These are phyloP conservation scores for Pristis pectinata DNA, from an alignment of 2,797 vertebrate species.

Conservation along the genomic window DNA sequence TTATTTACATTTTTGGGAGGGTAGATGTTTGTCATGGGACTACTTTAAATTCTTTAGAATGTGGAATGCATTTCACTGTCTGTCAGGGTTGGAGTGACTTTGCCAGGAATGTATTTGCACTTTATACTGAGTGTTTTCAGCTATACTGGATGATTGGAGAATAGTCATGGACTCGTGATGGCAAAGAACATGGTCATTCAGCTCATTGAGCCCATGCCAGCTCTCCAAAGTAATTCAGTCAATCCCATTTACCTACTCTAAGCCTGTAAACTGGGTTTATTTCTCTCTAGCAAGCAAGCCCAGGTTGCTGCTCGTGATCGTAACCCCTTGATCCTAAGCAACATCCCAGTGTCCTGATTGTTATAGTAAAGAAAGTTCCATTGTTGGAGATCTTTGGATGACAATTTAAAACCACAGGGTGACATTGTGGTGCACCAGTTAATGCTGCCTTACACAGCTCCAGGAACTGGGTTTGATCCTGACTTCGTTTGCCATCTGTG, in stretches of 20 bases:
- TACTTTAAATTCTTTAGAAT: slow-evolving; percentile 38
- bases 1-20: not conserved
- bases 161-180: not conserved
- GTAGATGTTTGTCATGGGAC: not conserved
- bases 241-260: no score
- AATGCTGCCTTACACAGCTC: no score
- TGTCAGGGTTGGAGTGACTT: not conserved
- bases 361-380: no score
- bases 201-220: no score
- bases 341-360: no score
- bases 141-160: not conserved
- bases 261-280: not conserved
- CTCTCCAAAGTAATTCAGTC: no score
- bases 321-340: no score
- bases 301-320: not conserved
- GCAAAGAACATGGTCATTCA: no score
- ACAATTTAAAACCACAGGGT: not conserved
- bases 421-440: not conserved
- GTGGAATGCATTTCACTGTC: not conserved
- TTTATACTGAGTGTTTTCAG: slow-evolving; percentile 2
- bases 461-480: no score
- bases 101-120: not conserved
- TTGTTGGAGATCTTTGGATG: not conserved
- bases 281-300: not conserved
- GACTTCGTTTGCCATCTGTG: no score